These are phyloP conservation scores for Dendrolimus kikuchii DNA, from an alignment of 1,140 invertebrate species.

Conservation along the genomic window DNA sequence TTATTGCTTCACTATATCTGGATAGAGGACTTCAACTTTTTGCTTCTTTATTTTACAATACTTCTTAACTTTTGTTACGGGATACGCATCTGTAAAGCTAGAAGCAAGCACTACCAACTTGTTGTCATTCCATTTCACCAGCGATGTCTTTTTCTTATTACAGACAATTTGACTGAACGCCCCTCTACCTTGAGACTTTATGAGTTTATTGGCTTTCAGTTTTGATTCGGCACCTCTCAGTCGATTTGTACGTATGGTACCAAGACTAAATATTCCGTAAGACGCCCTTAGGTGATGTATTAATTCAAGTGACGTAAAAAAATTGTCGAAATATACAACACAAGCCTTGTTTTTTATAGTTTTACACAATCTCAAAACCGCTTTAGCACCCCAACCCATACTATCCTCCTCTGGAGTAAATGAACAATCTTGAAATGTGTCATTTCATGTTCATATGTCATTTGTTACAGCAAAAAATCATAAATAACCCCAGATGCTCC, in stretches of 20 bases:
- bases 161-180: slow-evolving; percentile 6
- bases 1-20: slow-evolving; percentile 50
- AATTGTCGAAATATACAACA: slow-evolving; percentile 7
- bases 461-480: slow-evolving; percentile 16
- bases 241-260: slow-evolving; percentile 2
- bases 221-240: background rate
- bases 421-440: slow-evolving; percentile 10
- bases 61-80: slow-evolving; percentile 25
- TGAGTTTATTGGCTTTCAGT: background rate
- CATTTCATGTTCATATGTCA: slow-evolving; percentile 8
- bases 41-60: slow-evolving; percentile 31
- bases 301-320: slow-evolving; percentile 4
- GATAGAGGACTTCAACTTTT: slow-evolving; percentile 37
- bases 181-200: slow-evolving; percentile 4
- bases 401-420: slow-evolving; percentile 14
- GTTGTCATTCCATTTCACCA: slow-evolving; percentile 54
- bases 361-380: slow-evolving; percentile 9
- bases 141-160: slow-evolving; percentile 19
- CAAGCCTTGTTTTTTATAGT: slow-evolving; percentile 7
- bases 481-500: slow-evolving; percentile 14
- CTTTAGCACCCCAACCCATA: slow-evolving; percentile 13
- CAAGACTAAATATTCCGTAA: slow-evolving; percentile 5
- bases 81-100: slow-evolving; percentile 32
- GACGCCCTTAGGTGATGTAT: background rate
- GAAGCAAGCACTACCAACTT: slow-evolving; percentile 36